These are phyloP conservation scores for Aphodius granarius DNA, from an alignment of 2,888 invertebrate genomes.

Conservation along the genomic window DNA sequence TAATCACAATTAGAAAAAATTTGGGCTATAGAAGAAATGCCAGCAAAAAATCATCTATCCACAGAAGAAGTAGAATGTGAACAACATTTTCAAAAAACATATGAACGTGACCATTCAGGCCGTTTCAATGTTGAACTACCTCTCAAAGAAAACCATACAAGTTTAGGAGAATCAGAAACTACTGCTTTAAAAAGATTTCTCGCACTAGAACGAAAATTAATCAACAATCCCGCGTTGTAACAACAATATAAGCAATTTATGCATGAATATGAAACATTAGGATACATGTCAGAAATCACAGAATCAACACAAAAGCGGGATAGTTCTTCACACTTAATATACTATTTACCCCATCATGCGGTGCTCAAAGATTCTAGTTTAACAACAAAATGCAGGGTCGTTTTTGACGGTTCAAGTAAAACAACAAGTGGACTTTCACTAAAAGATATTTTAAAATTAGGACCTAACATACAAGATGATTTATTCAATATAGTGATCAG, in stretches of 20 bases:
- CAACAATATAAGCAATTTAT: no score
- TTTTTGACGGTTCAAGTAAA: background rate
- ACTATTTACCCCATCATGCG: background rate
- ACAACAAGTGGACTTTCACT: no score
- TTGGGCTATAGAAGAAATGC: conserved; percentile 1
- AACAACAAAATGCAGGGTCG: no score
- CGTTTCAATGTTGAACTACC: background rate
- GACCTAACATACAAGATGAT: background rate
- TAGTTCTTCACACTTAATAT: no score
- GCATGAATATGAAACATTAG: no score
- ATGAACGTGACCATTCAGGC: background rate
- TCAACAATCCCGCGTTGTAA: no score
- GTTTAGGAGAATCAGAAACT: no score
- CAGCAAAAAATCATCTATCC: background rate
- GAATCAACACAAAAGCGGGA: no score
- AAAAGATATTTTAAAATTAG: background rate
- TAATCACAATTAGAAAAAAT: background rate
- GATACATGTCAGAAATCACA: no score
- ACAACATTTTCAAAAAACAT: background rate
- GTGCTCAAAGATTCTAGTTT: background rate
- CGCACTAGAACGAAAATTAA: no score
- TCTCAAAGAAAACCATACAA: no score
- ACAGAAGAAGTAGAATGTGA: conserved; percentile 2
- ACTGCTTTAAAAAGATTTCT: no score
- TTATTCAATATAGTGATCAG: background rate